phyloP scores from a whole-genome alignment of 2,797 vertebrate species.

The Parauchenoglanis ngamensis region DNA sequence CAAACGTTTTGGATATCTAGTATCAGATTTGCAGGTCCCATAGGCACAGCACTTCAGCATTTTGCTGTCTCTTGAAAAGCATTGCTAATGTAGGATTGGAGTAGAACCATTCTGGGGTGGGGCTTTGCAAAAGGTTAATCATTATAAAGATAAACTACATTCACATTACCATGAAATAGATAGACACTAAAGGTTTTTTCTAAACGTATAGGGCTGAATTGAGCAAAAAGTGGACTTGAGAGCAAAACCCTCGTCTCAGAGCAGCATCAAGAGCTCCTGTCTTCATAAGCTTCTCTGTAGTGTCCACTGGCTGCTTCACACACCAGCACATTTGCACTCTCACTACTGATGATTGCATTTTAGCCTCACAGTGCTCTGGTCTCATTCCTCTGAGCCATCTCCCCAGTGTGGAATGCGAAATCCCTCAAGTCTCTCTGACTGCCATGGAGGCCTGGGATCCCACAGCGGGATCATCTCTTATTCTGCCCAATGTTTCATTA shows the following conservation, averaged over 20 bases:
- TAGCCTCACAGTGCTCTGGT: conserved; percentile 31
- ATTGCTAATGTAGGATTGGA: too few relatives aligned
- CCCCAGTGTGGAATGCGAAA: conserved; percentile 29
- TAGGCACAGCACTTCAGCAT: too few relatives aligned
- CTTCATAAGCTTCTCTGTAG: conserved; percentile 36
- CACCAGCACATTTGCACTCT: conserved; percentile 26
- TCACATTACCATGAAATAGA: conserved; percentile 13
- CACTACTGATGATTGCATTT: conserved; percentile 45
- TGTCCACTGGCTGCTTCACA: conserved; percentile 21
- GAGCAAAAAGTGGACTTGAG: conserved; percentile 11
- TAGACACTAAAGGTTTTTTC: background rate
- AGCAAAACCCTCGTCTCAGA: conserved; percentile 35
- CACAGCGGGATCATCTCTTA: conserved; percentile 29
- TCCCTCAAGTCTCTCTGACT: conserved; percentile 45
- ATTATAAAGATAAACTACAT: background rate
- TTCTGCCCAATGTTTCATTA: conserved; percentile 41
- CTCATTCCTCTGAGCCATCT: conserved; percentile 42
- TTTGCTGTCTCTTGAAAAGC: too few relatives aligned
- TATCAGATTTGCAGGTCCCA: too few relatives aligned
- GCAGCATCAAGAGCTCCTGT: conserved; percentile 31
- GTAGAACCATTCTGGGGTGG: too few relatives aligned
- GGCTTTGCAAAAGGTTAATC: too few relatives aligned
- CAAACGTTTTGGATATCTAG: too few relatives aligned
- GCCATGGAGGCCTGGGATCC: conserved; percentile 39
- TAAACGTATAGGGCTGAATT: background rate